phyloP scores from a whole-genome alignment of 2,113 vertebrate genomes.

The Actenoides lindsayi region DNA sequence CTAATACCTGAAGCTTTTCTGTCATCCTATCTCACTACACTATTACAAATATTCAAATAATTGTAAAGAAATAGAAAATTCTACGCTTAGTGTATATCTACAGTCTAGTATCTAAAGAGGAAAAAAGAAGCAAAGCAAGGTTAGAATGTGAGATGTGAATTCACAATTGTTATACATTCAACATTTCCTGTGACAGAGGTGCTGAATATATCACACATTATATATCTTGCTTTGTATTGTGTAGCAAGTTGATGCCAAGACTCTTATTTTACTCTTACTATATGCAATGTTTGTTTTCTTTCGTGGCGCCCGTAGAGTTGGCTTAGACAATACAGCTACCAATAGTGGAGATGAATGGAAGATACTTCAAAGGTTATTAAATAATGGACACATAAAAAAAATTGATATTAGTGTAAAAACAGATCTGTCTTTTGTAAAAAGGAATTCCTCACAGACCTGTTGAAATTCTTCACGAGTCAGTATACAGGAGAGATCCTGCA shows the following conservation, averaged over 20 bases:
- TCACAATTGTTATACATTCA: not conserved
- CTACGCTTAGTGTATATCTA: not conserved
- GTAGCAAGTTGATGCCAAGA: accelerated
- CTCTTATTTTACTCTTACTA: not conserved
- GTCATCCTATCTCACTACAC: not conserved
- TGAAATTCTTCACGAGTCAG: not conserved
- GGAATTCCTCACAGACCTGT: accelerated
- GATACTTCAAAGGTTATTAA: not conserved
- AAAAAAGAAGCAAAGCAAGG: not conserved
- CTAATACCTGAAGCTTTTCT: not conserved
- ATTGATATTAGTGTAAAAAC: not conserved
- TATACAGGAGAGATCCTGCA: not conserved
- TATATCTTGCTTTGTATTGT: not conserved
- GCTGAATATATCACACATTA: not conserved
- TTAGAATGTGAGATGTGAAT: accelerated
- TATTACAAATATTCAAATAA: not conserved
- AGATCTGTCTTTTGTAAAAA: not conserved
- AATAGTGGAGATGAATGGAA: not conserved
- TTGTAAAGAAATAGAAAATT: not conserved
- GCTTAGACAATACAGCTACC: not conserved
- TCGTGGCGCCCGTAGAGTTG: accelerated
- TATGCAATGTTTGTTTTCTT: not conserved
- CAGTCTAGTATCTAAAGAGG: not conserved
- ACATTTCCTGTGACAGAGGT: not conserved
- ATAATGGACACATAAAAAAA: not conserved